Base-by-base conservation (phyloP, 2,797 vertebrate genomes). In the Melanotaenia trifasciata region DNA sequence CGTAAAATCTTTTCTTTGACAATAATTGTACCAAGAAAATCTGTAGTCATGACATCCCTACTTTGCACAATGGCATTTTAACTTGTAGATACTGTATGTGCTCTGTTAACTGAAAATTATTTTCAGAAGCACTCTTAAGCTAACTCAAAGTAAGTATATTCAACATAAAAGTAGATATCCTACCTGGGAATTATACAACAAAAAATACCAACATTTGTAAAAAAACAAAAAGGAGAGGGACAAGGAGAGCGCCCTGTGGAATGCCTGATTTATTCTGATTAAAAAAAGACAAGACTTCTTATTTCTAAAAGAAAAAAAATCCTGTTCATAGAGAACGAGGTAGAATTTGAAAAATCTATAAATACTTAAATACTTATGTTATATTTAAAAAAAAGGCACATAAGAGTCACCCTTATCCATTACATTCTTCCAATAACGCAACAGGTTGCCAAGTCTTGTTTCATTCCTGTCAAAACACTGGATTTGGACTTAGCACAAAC, bases 401-500 rank as follows among this genome's bases (percentile, higher is more conserved):
- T 62, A 20, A 64, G 38, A 5, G 65, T 58, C 22, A 36, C 33
- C 30, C 7, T 47, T 50, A 50, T 69, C 56, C 13, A 43, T 67
- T 28, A 62, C 40, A 74, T 53, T 47, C 57, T 35, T 57, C 13
- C 26, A 60, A 30, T 58, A 10, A 28, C 57, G 20, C 16, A 38
- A 43, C 14, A 63, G 70, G 51, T 51, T 26, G 13, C 35, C 22
- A 59, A 47, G 51, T 69, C 26, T 51, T 28, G 20, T 76, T 76
- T 76, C 26, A 78, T 78, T 71, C 69, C 56, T 22, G 79, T 74
- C 60, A 59, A 70, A 85, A 73, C 47, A 69, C 3, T 50, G 18
- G 36, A 47, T 74, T 78, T 50, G 22, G 20, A 72, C 60, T 56
- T 24, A 62, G 20, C 45, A 64, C 30, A 74, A 84, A 61, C 38